Percentiles rank a stretch among this genome's conserved stretches.
phyloP scores from a whole-genome alignment of 1,140 invertebrate species.

The Chionoecetes opilio region DNA sequence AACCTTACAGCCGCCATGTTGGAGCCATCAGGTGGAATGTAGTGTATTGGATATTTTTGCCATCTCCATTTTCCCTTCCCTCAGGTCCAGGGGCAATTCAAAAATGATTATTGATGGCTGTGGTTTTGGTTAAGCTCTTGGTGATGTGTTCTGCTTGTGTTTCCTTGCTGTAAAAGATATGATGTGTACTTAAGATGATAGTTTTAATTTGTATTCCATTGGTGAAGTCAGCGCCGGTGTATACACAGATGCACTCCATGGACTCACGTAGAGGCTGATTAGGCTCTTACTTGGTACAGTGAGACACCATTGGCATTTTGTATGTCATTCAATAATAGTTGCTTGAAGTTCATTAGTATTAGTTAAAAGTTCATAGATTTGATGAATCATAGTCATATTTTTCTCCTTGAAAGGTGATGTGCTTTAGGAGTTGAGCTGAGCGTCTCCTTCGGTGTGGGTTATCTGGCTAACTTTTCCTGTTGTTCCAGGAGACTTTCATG shows the following conservation, averaged over 20 bases:
- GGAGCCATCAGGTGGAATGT: constrained; percentile 73
- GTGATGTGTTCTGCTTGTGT: constrained; percentile 77
- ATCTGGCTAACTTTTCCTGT: constrained; percentile 56
- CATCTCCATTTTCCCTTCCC: constrained; percentile 64
- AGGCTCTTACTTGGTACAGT: constrained; percentile 68
- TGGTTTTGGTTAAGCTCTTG: constrained; percentile 69
- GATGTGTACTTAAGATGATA: constrained; percentile 72
- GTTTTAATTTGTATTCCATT: constrained; percentile 60
- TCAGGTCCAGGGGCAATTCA: constrained; percentile 57
- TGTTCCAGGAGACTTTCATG: constrained; percentile 60
- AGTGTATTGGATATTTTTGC: constrained; percentile 36
- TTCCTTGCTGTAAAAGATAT: constrained; percentile 71
- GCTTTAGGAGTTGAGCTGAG: background rate
- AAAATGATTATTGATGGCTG: constrained; percentile 56
- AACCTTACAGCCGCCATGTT: constrained; percentile 76
- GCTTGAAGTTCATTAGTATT: constrained; percentile 71
- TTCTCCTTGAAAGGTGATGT: constrained; percentile 52
- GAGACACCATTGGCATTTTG: constrained; percentile 75
- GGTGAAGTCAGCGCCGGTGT: constrained; percentile 41
- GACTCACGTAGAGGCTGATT: constrained; percentile 50
- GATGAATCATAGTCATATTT: constrained; percentile 55
- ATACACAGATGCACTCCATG: constrained; percentile 64
- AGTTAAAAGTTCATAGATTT: constrained; percentile 72
- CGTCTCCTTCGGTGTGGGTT: constrained; percentile 53
- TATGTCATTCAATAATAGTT: constrained; percentile 70